Evolutionary conservation across 2,113 vertebrate species (phyloP), one percentile per base, ranked within the genome.

Genomic region (Aegypius monachus): DNA sequence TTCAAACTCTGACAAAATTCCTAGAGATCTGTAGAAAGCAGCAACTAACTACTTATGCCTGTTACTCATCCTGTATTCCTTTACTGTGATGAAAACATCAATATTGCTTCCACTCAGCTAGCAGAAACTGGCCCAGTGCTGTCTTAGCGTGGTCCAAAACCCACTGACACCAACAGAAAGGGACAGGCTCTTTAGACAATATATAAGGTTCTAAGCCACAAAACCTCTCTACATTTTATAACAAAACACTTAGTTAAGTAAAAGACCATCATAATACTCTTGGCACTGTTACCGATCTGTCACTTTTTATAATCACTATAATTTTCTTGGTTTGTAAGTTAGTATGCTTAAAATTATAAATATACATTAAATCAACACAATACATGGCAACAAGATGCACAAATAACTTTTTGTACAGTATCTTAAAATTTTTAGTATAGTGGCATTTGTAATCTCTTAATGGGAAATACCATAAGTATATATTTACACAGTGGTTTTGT

Each of bases 121-220:
- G 59, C 20, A 79, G 67, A 63, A 88, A 45, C 17, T 25, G 20
- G 16, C 36, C 53, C 61, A 32, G 13, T 1, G 1, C 8, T 47
- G 20, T 11, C 48, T 56, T 12, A 12, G 9, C 2, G 0, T 21
- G 34, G 20, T 36, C 29, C 66, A 72, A 79, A 83, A 47, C 45
- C 29, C 52, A 40, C 29, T 21, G 29, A 14, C 47, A 61, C 10
- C 23, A n/a, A 26, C 0, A 0, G 27, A 80, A 67, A 43, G 4
- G 18, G 26, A 42, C 2, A 2, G 47, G 42, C 13, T 85, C 47
- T 62, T 80, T n/a, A 67, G 59, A 27, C 6, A 10, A 14, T 20
- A 59, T 7, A 13, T 29, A 29, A 47, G 6, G 18, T 34, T 55
- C 23, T 34, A 63, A 80, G 48, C 18, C 10, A 55, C 29, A 63